Base-by-base conservation (phyloP, 2,113 vertebrate genomes). In the Prolemur simus region DNA sequence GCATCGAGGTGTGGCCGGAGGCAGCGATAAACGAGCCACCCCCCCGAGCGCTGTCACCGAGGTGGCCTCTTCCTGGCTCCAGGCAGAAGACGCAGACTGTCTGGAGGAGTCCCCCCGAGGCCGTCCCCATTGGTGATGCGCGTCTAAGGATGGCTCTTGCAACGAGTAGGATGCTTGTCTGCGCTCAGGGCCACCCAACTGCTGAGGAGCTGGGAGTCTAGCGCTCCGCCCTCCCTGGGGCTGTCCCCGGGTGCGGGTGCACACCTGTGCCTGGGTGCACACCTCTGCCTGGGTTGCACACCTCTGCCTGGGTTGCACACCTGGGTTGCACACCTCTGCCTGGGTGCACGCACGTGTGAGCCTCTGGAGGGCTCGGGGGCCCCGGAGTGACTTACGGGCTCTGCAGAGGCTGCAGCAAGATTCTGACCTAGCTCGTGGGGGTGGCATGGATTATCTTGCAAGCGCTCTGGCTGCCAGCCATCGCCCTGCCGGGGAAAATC, bases 91-190 rank as follows among this genome's bases (percentile, higher is more conserved):
- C 95, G 89, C 98, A 98, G 98, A 81, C 97, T 91, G 69, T 96
- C 98, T 92, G 97, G 97, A 98, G 98, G 98, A 98, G 98, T 98
- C 98, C 98, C 98, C 98, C 69, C 56, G 88, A 98, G 98, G 98
- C 97, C 95, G 96, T 98, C 97, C 95, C 97, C 85, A 49, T 97
- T 90, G 97, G 88, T 80, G 98, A 97, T 96, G 94, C 89, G 98
- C 96, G 88, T 95, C 97, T 98, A 83, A 98, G 97, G 95, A 95
- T 12, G 82, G 77, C 94, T 97, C 97, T 54, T 82, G 94, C 89
- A 58, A 93, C 97, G 78, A 98, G 77, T 83, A 96, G 98, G 98
- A 98, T 97, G 98, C 97, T 97, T 13, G 25, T 68, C 94, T 94
- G 95, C 82, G 0, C 96, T 64, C 6, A 83, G 89, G 74, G 97